Conservation (phyloP, 2,888 invertebrate genomes). For the Bellardia bayeri region DNA sequence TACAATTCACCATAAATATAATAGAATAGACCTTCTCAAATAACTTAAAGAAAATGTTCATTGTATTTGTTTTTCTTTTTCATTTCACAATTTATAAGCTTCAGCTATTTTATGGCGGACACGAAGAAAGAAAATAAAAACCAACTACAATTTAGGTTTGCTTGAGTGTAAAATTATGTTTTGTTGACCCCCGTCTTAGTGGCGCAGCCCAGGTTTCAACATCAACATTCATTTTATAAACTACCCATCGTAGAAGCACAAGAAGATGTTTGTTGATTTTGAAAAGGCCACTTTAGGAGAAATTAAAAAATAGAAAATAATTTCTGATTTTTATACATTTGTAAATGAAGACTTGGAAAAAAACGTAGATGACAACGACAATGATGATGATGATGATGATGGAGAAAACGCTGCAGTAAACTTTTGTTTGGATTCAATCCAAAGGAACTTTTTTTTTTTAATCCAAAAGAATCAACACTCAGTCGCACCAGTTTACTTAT, state of each 20-base stretch:
- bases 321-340: conserved; percentile 68
- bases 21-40: conserved; percentile 24
- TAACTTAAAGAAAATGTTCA: conserved; percentile 34
- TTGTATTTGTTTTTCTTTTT: conserved; percentile 22
- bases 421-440: conserved; percentile 72
- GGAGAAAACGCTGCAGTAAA: conserved; percentile 70
- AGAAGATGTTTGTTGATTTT: conserved; percentile 34
- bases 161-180: conserved; percentile 64
- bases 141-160: neutral
- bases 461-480: conserved; percentile 22
- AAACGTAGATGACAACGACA: neutral
- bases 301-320: conserved; percentile 61
- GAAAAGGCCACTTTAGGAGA: conserved; percentile 60
- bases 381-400: conserved; percentile 14
- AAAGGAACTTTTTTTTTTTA: conserved; percentile 30
- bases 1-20: conserved; percentile 7
- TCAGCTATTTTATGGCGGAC: neutral
- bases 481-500: neutral
- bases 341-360: conserved; percentile 58
- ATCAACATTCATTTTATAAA: conserved; percentile 53
- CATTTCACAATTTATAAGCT: conserved; percentile 13
- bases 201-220: conserved; percentile 72
- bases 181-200: conserved; percentile 69
- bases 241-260: conserved; percentile 3
- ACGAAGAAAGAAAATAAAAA: neutral